phyloP scores from a whole-genome alignment of 2,797 vertebrate species.

The Luscinia megarhynchos region DNA sequence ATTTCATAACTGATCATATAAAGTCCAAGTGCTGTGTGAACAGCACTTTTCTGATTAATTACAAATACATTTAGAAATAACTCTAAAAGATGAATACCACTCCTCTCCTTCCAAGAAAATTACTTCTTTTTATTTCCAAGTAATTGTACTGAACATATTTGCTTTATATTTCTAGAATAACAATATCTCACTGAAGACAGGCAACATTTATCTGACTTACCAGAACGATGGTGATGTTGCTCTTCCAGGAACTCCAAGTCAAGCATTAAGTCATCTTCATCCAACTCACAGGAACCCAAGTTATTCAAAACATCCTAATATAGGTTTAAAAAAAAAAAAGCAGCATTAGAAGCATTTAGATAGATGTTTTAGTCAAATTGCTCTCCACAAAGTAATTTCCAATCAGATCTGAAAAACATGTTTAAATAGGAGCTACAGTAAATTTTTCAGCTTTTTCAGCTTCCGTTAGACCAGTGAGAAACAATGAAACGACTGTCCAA shows the following conservation, averaged over 20 bases:
- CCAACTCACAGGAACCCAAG: constrained; percentile 94
- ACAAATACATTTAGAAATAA: not conserved
- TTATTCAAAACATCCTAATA: constrained; percentile 90
- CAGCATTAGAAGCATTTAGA: not conserved
- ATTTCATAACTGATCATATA: not conserved
- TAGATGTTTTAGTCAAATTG: not conserved
- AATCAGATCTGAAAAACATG: not conserved
- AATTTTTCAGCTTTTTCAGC: not conserved
- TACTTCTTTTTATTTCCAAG: not conserved
- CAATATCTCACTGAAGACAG: not conserved
- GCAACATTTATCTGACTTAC: constrained; percentile 75
- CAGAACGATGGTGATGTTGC: constrained; percentile 85
- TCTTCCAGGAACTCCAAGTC: constrained; percentile 96
- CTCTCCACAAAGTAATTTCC: not conserved
- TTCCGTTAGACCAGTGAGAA: not conserved
- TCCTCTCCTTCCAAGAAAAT: not conserved
- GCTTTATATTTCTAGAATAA: not conserved
- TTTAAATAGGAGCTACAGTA: not conserved
- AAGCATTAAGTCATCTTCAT: constrained; percentile 98
- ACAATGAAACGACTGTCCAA: not conserved
- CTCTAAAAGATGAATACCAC: not conserved
- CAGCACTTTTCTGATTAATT: not conserved
- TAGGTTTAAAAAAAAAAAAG: not conserved
- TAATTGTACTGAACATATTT: not conserved
- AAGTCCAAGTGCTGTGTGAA: not conserved